Percentiles rank a stretch among this genome's conserved stretches.
These are phyloP conservation scores for Drosophila neotestacea DNA, from an alignment of 2,888 invertebrate species.

Conservation along the genomic window DNA sequence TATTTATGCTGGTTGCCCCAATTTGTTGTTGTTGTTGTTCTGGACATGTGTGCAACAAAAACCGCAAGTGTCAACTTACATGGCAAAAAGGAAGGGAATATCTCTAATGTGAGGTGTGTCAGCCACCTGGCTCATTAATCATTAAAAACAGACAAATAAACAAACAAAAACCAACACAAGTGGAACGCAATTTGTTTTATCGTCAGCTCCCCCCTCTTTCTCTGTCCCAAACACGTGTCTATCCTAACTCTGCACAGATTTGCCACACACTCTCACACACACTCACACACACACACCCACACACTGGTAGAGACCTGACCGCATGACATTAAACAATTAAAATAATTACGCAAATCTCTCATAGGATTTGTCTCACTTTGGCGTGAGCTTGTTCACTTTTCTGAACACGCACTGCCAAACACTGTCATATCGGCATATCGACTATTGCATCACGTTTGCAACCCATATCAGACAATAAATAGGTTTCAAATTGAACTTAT, in stretches of 20 bases:
- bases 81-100: slow-evolving; percentile 11
- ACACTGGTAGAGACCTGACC: slow-evolving; percentile 59
- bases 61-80: slow-evolving; percentile 66
- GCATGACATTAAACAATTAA: slow-evolving; percentile 81
- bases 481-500: too few relatives aligned
- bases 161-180: slow-evolving; percentile 49
- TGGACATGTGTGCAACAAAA: slow-evolving; percentile 34
- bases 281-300: slow-evolving; percentile 23
- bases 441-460: background rate
- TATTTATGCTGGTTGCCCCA: slow-evolving; percentile 61
- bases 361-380: slow-evolving; percentile 71
- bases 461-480: background rate
- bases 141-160: slow-evolving; percentile 60
- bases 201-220: slow-evolving; percentile 38
- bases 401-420: slow-evolving; percentile 7
- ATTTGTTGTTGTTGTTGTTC: slow-evolving; percentile 11
- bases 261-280: slow-evolving; percentile 28
- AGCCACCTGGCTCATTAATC: slow-evolving; percentile 68
- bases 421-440: background rate
- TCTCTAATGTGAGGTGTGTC: slow-evolving; percentile 32
- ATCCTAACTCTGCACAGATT: slow-evolving; percentile 55
- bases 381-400: slow-evolving; percentile 37
- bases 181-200: slow-evolving; percentile 71
- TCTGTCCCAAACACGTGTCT: slow-evolving; percentile 25
- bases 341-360: slow-evolving; percentile 79